Evolutionary conservation across 2,113 vertebrate genomes (phyloP).

Genomic region (Lasiurus cinereus): DNA sequence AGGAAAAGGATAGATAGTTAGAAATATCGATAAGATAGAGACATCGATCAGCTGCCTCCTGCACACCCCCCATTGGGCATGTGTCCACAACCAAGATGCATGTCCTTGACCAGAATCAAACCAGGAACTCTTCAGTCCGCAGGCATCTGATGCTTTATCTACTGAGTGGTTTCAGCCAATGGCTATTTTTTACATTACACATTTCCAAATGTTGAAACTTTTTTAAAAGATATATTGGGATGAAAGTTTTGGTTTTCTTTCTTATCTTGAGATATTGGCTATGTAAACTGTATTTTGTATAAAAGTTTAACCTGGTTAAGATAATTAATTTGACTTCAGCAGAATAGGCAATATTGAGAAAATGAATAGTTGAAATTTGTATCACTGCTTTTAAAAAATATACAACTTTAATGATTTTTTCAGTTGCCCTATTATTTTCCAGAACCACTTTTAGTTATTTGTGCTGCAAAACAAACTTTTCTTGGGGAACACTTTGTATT

Average conservation of each 20-base stretch:
- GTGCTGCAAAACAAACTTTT: conserved; percentile 4
- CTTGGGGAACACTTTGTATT: not conserved
- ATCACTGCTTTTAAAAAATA: not conserved
- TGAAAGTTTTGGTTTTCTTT: not conserved
- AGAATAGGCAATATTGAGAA: not conserved
- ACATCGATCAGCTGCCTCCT: too few relatives aligned
- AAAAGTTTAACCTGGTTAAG: not conserved
- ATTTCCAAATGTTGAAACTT: not conserved
- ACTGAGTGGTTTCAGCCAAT: too few relatives aligned
- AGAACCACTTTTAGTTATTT: not conserved
- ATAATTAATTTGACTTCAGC: not conserved
- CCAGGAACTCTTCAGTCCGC: too few relatives aligned
- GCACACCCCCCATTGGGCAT: too few relatives aligned
- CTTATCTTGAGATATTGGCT: not conserved
- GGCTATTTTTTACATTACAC: not conserved
- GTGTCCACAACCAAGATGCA: too few relatives aligned
- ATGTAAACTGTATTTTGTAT: not conserved
- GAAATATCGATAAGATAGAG: too few relatives aligned
- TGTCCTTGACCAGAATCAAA: too few relatives aligned
- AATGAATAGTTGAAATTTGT: not conserved
- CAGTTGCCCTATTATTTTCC: not conserved
- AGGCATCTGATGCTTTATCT: too few relatives aligned
- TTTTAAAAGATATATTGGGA: not conserved
- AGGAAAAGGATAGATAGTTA: too few relatives aligned
- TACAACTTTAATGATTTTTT: not conserved